These are phyloP conservation scores for Anastrepha obliqua DNA, from an alignment of 1,140 invertebrate species.

Conservation along the genomic window DNA sequence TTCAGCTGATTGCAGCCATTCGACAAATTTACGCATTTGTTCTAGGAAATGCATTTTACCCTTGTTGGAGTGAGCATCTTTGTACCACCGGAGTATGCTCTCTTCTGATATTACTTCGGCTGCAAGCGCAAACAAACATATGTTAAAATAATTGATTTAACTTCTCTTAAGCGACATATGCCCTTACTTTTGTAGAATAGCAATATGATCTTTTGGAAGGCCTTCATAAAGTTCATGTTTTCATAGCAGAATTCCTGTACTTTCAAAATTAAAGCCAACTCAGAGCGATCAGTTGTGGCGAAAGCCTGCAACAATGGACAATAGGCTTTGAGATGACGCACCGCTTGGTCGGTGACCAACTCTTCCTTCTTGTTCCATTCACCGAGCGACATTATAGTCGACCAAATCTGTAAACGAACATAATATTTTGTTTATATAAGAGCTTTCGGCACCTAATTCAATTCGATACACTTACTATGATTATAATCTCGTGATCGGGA, in stretches of 20 bases:
- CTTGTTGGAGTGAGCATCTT: slow-evolving; percentile 92
- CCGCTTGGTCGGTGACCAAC: slow-evolving; percentile 93
- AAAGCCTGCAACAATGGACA: slow-evolving; percentile 90
- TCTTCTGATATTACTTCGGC: slow-evolving; percentile 93
- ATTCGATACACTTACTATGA: slow-evolving; percentile 78
- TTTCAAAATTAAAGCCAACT: slow-evolving; percentile 90
- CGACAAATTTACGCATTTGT: slow-evolving; percentile 97
- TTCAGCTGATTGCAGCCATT: slow-evolving; percentile 97
- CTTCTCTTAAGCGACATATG: background rate
- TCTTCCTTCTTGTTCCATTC: slow-evolving; percentile 99
- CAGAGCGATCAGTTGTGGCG: slow-evolving; percentile 86
- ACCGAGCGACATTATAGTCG: slow-evolving; percentile 92
- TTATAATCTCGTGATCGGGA: slow-evolving; percentile 91
- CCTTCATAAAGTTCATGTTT: slow-evolving; percentile 99
- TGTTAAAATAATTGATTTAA: background rate
- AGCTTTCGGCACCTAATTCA: background rate
- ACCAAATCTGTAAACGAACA: slow-evolving; percentile 84
- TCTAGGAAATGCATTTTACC: slow-evolving; percentile 97
- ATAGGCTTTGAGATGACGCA: slow-evolving; percentile 92
- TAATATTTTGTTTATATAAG: background rate
- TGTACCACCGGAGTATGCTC: slow-evolving; percentile 95
- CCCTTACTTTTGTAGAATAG: slow-evolving; percentile 93
- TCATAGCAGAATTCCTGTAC: slow-evolving; percentile 98
- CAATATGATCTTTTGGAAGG: slow-evolving; percentile 97
- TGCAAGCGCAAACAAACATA: slow-evolving; percentile 66